A percentile compares a stretch with the other conserved stretches of the same genome.
Conservation (phyloP, 2,113 vertebrate species). For the Aptenodytes forsteri region DNA sequence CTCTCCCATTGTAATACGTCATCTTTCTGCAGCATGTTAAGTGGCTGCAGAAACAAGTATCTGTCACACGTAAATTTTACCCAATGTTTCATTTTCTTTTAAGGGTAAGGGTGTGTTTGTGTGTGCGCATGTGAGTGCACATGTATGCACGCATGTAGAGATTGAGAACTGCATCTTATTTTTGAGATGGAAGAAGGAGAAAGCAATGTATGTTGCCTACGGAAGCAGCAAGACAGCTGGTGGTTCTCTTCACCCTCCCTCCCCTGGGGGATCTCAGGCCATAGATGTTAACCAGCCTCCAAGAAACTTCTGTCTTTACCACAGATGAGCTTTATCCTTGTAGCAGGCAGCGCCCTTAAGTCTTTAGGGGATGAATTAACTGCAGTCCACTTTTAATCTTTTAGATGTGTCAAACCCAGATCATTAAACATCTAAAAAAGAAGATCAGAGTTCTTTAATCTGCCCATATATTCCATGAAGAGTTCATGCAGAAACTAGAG, state of each 20-base stretch:
- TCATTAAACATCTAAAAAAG: constrained; percentile 18
- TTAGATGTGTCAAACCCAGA: constrained; percentile 33
- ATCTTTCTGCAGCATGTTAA: neutral
- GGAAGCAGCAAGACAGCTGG: neutral
- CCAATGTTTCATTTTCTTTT: neutral
- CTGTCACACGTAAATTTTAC: neutral
- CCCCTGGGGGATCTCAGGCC: neutral
- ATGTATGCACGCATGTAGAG: neutral
- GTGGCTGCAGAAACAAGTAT: neutral
- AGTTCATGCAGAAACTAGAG: neutral
- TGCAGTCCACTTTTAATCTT: constrained; percentile 45
- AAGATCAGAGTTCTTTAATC: neutral
- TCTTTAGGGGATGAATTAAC: constrained; percentile 31
- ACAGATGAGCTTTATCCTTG: constrained; percentile 40
- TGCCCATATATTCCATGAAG: neutral
- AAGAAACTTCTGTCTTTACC: constrained; percentile 28
- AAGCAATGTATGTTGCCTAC: neutral
- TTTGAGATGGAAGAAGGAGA: neutral
- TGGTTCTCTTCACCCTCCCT: neutral
- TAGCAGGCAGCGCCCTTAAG: neutral
- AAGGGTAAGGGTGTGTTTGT: neutral
- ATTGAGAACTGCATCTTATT: neutral
- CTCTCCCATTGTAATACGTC: neutral
- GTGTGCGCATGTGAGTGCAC: neutral
- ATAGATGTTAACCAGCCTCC: neutral